phyloP scores from a whole-genome alignment of 2,797 vertebrate species.

The Lutjanus argentimaculatus region DNA sequence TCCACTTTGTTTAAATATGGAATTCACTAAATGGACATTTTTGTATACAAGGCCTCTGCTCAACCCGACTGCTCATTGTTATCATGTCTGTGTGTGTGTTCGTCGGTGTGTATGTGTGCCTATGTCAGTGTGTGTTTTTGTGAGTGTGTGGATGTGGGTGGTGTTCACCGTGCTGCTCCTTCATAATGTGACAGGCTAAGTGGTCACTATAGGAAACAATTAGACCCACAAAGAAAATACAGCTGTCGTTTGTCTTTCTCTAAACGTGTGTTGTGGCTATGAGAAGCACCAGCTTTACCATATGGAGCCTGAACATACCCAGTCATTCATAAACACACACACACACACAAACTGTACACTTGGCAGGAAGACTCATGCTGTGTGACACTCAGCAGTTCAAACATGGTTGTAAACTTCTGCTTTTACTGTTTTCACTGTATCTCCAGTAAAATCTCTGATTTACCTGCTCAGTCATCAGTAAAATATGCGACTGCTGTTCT shows the following conservation, averaged over 20 bases:
- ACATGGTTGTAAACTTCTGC: constrained; percentile 57
- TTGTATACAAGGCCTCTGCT: constrained; percentile 60
- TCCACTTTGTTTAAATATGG: constrained; percentile 63
- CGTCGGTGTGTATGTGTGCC: not conserved
- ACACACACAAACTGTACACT: constrained; percentile 20
- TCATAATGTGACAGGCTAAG: constrained; percentile 66
- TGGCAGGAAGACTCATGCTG: constrained; percentile 15
- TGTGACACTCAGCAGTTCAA: constrained; percentile 28
- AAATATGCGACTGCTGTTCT: constrained; percentile 27
- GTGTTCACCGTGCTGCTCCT: constrained; percentile 11
- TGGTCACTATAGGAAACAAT: constrained; percentile 71
- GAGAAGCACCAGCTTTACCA: constrained; percentile 48
- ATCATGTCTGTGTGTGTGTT: constrained; percentile 21
- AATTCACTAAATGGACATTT: constrained; percentile 52
- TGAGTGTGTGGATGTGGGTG: constrained; percentile 38
- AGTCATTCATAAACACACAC: constrained; percentile 22
- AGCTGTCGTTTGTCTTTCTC: constrained; percentile 63
- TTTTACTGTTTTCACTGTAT: constrained; percentile 15
- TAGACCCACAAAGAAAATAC: constrained; percentile 72
- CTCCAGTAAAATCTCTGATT: constrained; percentile 57
- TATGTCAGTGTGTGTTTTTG: not conserved
- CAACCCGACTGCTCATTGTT: not conserved
- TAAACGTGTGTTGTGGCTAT: constrained; percentile 32
- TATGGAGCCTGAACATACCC: constrained; percentile 45
- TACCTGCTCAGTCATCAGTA: constrained; percentile 39